Conservation (phyloP, 2,113 vertebrate species). For the Rousettus leschenaultii region DNA sequence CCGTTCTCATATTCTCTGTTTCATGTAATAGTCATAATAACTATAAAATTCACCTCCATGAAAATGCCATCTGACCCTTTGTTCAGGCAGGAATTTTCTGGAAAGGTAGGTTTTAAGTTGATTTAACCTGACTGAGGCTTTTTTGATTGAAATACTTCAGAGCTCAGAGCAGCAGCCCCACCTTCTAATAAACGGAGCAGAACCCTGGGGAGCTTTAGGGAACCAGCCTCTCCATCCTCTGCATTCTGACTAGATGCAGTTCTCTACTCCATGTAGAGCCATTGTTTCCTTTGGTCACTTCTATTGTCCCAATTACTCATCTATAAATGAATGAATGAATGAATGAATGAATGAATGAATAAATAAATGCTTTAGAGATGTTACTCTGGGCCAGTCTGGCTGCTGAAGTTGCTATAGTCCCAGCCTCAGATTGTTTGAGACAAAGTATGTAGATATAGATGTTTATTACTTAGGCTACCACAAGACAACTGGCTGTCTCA, state of each 20-base stretch:
- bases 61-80: not conserved
- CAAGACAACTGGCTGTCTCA: not conserved
- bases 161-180: not conserved
- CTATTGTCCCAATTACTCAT: not conserved
- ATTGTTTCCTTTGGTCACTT: not conserved
- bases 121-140: not conserved
- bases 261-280: not conserved
- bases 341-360: no score
- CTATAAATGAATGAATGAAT: not conserved
- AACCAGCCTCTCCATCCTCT: not conserved
- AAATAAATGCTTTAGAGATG: not conserved
- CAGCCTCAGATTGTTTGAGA: not conserved
- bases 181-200: not conserved
- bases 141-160: not conserved
- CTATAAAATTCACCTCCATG: not conserved
- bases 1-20: not conserved
- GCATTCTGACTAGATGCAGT: not conserved
- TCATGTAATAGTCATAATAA: not conserved
- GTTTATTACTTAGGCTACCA: not conserved
- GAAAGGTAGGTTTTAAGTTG: not conserved
- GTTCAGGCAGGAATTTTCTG: not conserved
- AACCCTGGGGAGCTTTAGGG: not conserved
- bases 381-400: not conserved
- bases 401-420: not conserved
- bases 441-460: not conserved